These are phyloP conservation scores for Oegoconia quadripuncta DNA, from an alignment of 2,888 invertebrate genomes.

Conservation along the genomic window DNA sequence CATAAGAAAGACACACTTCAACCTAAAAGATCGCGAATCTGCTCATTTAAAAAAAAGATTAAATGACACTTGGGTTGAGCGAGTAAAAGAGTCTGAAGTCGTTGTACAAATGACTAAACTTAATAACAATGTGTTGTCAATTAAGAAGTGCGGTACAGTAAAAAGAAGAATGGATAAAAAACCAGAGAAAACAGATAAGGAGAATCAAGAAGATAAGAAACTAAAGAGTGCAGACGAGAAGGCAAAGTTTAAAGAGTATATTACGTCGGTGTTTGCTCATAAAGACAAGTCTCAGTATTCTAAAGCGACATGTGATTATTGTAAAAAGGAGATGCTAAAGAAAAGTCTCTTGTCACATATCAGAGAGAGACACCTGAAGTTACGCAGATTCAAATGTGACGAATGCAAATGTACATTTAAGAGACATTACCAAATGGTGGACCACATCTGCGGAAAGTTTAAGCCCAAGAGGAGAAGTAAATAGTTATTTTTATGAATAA, in stretches of 20 bases:
- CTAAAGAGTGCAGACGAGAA: slow-evolving; percentile 5
- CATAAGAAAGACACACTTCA: slow-evolving; percentile 49
- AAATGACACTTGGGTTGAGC: slow-evolving; percentile 61
- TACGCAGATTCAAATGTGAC: slow-evolving; percentile 44
- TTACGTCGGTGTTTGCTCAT: slow-evolving; percentile 35
- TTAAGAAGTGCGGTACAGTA: slow-evolving; percentile 28
- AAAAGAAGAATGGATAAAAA: slow-evolving; percentile 16
- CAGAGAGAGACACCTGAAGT: slow-evolving; percentile 48
- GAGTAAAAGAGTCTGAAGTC: slow-evolving; percentile 36
- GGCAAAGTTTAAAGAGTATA: slow-evolving; percentile 25
- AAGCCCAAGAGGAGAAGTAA: slow-evolving; percentile 13
- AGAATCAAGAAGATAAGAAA: background rate
- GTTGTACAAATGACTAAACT: slow-evolving; percentile 59
- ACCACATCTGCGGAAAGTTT: slow-evolving; percentile 43
- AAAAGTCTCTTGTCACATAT: slow-evolving; percentile 57
- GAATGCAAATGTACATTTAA: slow-evolving; percentile 37
- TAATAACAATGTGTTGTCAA: slow-evolving; percentile 45
- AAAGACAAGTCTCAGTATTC: slow-evolving; percentile 42
- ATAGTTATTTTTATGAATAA: slow-evolving; percentile 6
- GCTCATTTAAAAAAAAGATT: slow-evolving; percentile 31
- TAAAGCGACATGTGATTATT: slow-evolving; percentile 56
- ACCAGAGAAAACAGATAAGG: background rate
- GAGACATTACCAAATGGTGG: slow-evolving; percentile 47
- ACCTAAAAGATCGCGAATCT: slow-evolving; percentile 29
- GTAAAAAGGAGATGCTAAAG: slow-evolving; percentile 60